Evolutionary conservation across 2,888 invertebrate species (phyloP), one percentile per base, ranked within the genome.

Genomic region (Atherix ibis): DNA sequence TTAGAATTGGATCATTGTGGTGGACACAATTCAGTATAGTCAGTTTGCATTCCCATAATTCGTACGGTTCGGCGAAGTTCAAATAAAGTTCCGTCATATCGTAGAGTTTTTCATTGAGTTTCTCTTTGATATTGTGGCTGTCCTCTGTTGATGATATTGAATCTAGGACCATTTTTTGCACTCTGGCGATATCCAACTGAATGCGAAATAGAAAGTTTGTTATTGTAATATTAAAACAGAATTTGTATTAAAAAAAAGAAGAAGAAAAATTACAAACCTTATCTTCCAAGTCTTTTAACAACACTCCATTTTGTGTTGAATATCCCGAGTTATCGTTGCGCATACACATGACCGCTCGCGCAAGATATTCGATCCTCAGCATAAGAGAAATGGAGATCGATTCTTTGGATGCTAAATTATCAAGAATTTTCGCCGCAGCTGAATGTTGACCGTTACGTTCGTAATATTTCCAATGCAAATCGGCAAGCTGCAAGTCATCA

Each of bases 1-100:
- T 81, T 8, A 94, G 65, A 38, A 81, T 67, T 0, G 77, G 72
- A 56, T 97, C 94, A 48, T 82, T 80, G 59, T 92, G 85, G 10
- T 91, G 88, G 5, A 94, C 91, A 55, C 91, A 92, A 48, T 92
- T 84, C 30, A 97, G 76, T 43, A 98, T 92, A 5, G 89, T 87
- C 37, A 98, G 65, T 62, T 95, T 89, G 56, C 89, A 85, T 61
- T 94, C 92, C 75, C 87, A 82, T 27, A 95, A 66, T 46, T 82
- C 75, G 56, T 84, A 84, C 3, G 81, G 81, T 49, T 89, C 88
- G 1, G 92, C 92, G 63, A 84, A 94, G 43, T 89, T 82, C 54
- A 85, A 82, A 54, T 91, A 94, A 19, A 94, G 61, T 76, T 83
- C 78, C 8, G 89, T 88, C 44, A 94, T 81, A 54, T 89, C 87